Evolutionary conservation across 2,888 invertebrate species (phyloP).

Genomic region (Galerucella calmariensis): DNA sequence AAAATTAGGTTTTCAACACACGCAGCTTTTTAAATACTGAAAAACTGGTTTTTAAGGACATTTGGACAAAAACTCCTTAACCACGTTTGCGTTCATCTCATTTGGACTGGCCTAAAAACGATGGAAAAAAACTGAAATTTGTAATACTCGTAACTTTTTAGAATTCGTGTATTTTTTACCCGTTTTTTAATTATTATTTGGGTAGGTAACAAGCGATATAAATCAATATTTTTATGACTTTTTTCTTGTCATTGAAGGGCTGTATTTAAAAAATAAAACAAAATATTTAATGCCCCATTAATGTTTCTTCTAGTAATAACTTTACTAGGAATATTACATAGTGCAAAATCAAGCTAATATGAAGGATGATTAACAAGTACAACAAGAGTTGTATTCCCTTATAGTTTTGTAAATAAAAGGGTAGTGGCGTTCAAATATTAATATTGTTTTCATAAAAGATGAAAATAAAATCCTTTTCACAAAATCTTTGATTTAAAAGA

Average conservation of each 20-base stretch:
- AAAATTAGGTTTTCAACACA: no score
- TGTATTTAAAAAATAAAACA: background rate
- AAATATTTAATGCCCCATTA: background rate
- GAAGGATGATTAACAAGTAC: no score
- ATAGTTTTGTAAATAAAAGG: no score
- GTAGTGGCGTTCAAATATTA: background rate
- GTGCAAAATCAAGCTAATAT: no score
- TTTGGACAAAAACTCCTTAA: no score
- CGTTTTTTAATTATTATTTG: slow-evolving; percentile 25
- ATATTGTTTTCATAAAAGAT: background rate
- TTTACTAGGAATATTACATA: background rate
- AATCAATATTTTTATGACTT: slow-evolving; percentile 15
- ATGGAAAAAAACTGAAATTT: slow-evolving; percentile 1
- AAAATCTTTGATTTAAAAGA: background rate
- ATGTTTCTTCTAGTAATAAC: background rate
- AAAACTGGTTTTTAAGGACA: no score
- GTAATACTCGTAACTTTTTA: background rate
- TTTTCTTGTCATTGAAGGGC: background rate
- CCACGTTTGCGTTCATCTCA: background rate
- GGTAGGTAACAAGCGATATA: slow-evolving; percentile 16
- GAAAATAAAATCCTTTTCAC: background rate
- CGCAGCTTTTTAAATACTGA: no score
- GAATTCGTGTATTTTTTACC: slow-evolving; percentile 16
- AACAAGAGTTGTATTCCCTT: no score
- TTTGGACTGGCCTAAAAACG: background rate